Evolutionary conservation across 1,140 invertebrate genomes (phyloP), one percentile per base, ranked within the genome.

Genomic region (Ips nitidus): DNA sequence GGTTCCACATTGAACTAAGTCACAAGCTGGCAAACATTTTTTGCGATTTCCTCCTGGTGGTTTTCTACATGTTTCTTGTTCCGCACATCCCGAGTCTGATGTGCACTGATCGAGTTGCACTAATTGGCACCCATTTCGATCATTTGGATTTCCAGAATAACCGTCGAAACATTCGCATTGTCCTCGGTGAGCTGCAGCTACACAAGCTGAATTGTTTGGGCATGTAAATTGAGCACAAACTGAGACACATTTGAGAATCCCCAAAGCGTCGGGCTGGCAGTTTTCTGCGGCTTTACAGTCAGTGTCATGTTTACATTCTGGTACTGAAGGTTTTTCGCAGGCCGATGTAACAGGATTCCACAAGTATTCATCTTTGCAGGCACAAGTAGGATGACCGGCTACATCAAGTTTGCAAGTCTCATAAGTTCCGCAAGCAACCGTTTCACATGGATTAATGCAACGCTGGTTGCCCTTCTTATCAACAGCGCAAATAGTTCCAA

Each of bases 121-220:
- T 6, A 85, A 85, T 69, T 88, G 84, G 75, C 94, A 97, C 4
- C 94, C 94, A 69, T 88, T 89, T 22, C 94, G 85, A 77, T 95
- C 93, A 75, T 94, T 94, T 2, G 94, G 93, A 83, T 95, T 94
- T 22, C 94, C 94, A 36, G 87, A 86, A 78, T 86, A 95, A 2
- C 91, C 92, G n/a, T 85, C 78, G 2, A 90, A 80, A 79, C 94
- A 95, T 75, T 91, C 87, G 76, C 94, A 95, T 72, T 87, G 85
- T 47, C 89, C 91, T 74, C 86, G 85, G 74, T 95, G 93, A 64
- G 87, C 85, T 43, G 82, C 83, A 0, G 92, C 88, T 3, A 92
- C 77, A 81, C 94, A 96, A 69, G 89, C 86, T 0, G 94, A 90
- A 78, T 95, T 94, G 57, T 85, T 84, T 0, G 93, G 89, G 75